phyloP scores from a whole-genome alignment of 2,797 vertebrate genomes.

The Simalia tracyae region DNA sequence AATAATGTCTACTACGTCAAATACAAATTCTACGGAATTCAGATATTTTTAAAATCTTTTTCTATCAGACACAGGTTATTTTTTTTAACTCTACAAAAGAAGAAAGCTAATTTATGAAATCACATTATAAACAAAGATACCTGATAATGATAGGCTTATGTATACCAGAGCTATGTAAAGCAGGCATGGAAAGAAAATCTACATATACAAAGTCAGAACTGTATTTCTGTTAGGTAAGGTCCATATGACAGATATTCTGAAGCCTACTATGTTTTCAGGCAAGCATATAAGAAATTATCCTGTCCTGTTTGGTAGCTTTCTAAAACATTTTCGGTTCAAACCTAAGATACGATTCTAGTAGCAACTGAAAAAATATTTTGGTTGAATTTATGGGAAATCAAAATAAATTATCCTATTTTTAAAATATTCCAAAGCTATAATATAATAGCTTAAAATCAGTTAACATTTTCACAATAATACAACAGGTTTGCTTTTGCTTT shows the following conservation, averaged over 20 bases:
- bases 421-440: not conserved
- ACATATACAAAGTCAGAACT: not conserved
- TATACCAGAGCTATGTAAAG: not conserved
- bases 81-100: not conserved
- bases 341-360: not conserved
- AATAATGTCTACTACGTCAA: not conserved
- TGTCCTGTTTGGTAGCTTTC: not conserved
- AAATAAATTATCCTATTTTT: not conserved
- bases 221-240: not conserved
- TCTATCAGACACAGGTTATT: not conserved
- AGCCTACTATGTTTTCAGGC: not conserved
- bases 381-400: not conserved
- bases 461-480: constrained; percentile 27
- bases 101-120: not conserved
- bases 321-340: not conserved
- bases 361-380: not conserved
- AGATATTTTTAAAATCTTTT: not conserved
- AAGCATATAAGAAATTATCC: not conserved
- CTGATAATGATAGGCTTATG: not conserved
- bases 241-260: too few species aligned
- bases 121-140: not conserved
- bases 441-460: not conserved
- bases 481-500: constrained; percentile 22
- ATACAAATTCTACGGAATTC: not conserved
- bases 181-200: not conserved